A percentile compares a stretch with the other conserved stretches of the same genome.
Evolutionary conservation across 2,113 vertebrate genomes (phyloP).

Genomic region (Chaetura pelagica): DNA sequence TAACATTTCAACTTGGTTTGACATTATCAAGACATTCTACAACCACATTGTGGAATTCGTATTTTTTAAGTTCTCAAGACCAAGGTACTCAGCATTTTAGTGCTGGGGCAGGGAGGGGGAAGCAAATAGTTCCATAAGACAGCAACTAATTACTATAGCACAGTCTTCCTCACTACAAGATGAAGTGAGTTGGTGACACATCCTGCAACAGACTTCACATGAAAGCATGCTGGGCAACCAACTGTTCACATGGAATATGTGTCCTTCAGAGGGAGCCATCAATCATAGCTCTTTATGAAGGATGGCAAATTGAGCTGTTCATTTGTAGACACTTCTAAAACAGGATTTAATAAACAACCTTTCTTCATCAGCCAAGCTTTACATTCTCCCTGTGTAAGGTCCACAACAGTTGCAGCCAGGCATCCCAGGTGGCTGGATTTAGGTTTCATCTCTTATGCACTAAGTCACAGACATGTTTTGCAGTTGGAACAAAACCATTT

Average conservation of each 20-base stretch:
- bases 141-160: neutral
- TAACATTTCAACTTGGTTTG: neutral
- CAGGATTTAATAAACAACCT: neutral
- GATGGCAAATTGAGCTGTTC: neutral
- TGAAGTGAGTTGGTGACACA: neutral
- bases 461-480: neutral
- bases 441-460: neutral
- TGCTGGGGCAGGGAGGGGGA: rapidly evolving
- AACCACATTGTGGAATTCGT: neutral
- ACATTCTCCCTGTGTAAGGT: neutral
- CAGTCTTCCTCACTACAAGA: neutral
- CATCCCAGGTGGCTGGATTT: neutral
- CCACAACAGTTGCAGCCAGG: neutral
- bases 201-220: neutral
- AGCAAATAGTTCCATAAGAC: neutral
- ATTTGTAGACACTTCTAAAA: neutral
- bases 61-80: neutral
- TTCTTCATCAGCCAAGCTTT: neutral
- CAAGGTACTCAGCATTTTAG: neutral
- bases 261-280: neutral
- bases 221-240: neutral
- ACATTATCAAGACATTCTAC: neutral
- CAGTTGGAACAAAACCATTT: constrained; percentile 11
- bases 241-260: neutral
- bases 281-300: neutral